phyloP scores from a whole-genome alignment of 1,140 invertebrate species.

The Chymomyza costata region DNA sequence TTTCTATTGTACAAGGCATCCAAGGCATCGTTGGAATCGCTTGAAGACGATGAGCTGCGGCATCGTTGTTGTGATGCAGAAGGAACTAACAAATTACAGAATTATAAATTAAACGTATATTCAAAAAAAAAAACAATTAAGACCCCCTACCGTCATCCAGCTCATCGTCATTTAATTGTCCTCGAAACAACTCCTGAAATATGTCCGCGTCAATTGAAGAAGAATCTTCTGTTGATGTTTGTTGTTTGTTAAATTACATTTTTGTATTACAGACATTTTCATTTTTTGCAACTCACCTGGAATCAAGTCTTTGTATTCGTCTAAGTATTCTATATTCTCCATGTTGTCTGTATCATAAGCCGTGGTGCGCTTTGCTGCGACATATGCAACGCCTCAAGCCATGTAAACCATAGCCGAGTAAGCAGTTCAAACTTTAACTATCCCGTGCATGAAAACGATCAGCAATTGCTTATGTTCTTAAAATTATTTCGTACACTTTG shows the following conservation, averaged over 20 bases:
- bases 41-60: constrained; percentile 31
- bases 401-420: neutral
- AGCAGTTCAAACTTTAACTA: neutral
- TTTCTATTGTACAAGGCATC: constrained; percentile 36
- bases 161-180: constrained; percentile 47
- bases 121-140: too few species aligned
- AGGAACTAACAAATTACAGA: constrained; percentile 7
- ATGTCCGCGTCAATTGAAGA: constrained; percentile 59
- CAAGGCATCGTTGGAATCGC: constrained; percentile 49
- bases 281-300: constrained; percentile 35
- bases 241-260: neutral
- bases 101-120: neutral
- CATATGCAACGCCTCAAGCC: neutral
- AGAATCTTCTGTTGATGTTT: constrained; percentile 46
- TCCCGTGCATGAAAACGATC: neutral
- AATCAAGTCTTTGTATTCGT: constrained; percentile 61
- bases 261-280: neutral
- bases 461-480: neutral
- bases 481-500: neutral
- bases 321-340: constrained; percentile 61
- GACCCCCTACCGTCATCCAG: constrained; percentile 36
- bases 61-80: constrained; percentile 13
- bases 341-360: constrained; percentile 24
- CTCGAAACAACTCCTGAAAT: constrained; percentile 54
- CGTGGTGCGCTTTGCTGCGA: neutral